Conservation (phyloP, 2,888 invertebrate species). For the Trissolcus brochymenae region DNA sequence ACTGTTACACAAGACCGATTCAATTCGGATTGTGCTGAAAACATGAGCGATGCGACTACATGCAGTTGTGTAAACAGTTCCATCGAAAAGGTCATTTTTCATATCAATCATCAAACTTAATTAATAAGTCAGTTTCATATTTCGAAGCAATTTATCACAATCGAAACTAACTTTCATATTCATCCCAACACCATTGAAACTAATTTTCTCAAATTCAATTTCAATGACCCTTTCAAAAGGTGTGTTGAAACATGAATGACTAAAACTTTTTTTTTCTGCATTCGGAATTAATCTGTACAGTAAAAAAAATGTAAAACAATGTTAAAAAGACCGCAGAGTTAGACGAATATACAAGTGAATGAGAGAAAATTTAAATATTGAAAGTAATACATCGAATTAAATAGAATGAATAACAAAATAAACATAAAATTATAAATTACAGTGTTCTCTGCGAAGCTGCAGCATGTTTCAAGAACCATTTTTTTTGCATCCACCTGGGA, state of each 20-base stretch:
- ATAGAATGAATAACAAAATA: neutral
- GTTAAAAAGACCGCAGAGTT: too few relatives aligned
- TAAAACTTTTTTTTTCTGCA: too few relatives aligned
- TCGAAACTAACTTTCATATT: neutral
- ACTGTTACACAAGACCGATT: slow-evolving; percentile 71
- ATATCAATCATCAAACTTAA: neutral
- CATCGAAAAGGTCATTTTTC: slow-evolving; percentile 67
- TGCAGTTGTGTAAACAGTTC: slow-evolving; percentile 71
- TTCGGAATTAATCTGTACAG: too few relatives aligned
- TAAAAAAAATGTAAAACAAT: too few relatives aligned
- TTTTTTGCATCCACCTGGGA: slow-evolving; percentile 73
- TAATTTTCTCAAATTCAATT: neutral
- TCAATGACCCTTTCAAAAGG: neutral
- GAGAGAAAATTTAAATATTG: too few relatives aligned
- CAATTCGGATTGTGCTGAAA: slow-evolving; percentile 71
- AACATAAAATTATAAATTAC: slow-evolving; percentile 26
- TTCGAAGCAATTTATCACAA: too few relatives aligned
- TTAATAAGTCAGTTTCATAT: too few relatives aligned
- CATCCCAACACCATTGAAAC: neutral
- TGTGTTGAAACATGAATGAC: too few relatives aligned
- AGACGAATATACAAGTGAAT: too few relatives aligned
- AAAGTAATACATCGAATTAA: too few relatives aligned
- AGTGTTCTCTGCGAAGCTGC: slow-evolving; percentile 72
- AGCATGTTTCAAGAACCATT: slow-evolving; percentile 75
- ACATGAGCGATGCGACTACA: slow-evolving; percentile 71